Evolutionary conservation across 2,888 invertebrate species (phyloP).

Genomic region (Cataglyphis altisquamis): DNA sequence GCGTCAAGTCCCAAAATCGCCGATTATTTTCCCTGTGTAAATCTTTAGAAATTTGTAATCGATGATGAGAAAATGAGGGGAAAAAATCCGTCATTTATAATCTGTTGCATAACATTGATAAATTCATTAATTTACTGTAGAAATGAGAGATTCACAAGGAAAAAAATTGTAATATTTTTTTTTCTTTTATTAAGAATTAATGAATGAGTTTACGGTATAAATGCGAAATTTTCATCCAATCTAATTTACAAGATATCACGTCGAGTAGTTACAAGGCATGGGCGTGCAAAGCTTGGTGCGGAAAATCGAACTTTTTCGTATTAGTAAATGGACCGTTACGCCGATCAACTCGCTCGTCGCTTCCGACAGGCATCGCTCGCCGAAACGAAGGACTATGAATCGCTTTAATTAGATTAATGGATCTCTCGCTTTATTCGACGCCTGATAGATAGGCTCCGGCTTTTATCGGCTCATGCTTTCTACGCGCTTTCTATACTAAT

Average conservation of each 20-base stretch:
- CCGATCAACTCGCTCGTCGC: slow-evolving; percentile 24
- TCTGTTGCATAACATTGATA: not conserved
- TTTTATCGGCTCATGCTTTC: slow-evolving; percentile 24
- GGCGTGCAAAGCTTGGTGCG: not conserved
- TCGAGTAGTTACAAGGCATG: slow-evolving; percentile 9
- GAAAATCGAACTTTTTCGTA: slow-evolving; percentile 51
- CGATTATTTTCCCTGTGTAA: not conserved
- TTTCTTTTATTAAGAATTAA: not conserved
- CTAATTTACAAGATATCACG: not conserved
- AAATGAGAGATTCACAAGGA: not conserved
- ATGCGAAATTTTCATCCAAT: not conserved
- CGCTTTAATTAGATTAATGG: slow-evolving; percentile 53
- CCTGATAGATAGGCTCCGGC: not conserved
- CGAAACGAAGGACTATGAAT: slow-evolving; percentile 47
- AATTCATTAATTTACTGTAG: not conserved
- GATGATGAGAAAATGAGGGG: not conserved
- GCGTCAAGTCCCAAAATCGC: not conserved
- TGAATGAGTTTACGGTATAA: not conserved
- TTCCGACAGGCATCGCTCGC: slow-evolving; percentile 10
- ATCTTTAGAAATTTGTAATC: not conserved
- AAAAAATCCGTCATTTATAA: not conserved
- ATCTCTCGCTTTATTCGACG: slow-evolving; percentile 20
- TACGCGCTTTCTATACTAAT: slow-evolving; percentile 12
- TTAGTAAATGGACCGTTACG: slow-evolving; percentile 48
- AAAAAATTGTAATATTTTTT: not conserved